phyloP scores from a whole-genome alignment of 2,797 vertebrate species.

The Sarcoramphus papa region DNA sequence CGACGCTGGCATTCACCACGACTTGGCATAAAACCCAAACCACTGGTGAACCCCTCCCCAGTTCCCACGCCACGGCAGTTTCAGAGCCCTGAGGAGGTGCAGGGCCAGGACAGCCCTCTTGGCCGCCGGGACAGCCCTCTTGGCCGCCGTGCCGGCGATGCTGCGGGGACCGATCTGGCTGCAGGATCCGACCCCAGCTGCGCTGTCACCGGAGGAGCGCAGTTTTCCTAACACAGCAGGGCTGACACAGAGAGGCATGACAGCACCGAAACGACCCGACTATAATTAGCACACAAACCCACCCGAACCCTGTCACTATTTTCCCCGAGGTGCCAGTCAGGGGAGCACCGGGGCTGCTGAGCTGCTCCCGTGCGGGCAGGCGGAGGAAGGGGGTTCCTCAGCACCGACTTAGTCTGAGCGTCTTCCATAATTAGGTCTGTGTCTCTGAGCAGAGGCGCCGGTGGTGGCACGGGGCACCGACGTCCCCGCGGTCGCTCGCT shows the following conservation, averaged over 20 bases:
- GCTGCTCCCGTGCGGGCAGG: background rate
- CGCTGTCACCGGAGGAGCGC: fast-evolving
- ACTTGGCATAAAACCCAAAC: background rate
- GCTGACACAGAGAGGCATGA: background rate
- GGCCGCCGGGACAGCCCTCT: background rate
- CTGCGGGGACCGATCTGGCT: background rate
- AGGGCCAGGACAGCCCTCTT: no score
- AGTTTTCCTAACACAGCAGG: background rate
- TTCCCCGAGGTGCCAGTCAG: background rate
- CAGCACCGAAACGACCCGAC: background rate
- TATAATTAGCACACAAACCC: background rate
- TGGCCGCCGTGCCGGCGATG: background rate
- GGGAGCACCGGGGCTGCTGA: background rate
- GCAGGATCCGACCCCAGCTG: background rate
- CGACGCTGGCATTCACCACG: fast-evolving
- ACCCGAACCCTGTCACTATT: background rate
- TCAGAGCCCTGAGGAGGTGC: background rate
- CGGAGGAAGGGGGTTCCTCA: background rate
- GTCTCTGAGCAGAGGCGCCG: background rate
- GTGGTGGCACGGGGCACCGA: background rate
- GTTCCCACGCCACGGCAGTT: background rate
- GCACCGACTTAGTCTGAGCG: background rate
- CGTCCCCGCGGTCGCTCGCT: fast-evolving
- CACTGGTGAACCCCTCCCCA: background rate
- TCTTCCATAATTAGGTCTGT: background rate